Evolutionary conservation across 2,888 invertebrate species (phyloP).

Genomic region (Ochropacha duplaris): DNA sequence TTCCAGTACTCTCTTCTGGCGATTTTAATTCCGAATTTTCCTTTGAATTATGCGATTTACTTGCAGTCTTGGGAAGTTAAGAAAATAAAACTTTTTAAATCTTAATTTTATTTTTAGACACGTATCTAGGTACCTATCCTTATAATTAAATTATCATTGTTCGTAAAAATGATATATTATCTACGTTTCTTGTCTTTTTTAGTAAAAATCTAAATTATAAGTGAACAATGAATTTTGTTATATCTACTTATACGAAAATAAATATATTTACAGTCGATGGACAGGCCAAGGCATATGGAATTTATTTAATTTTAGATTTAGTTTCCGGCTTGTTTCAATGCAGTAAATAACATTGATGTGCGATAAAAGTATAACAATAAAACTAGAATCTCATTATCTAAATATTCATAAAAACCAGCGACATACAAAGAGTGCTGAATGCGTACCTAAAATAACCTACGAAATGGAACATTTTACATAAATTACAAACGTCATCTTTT

Average conservation of each 20-base stretch:
- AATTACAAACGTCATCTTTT: slow-evolving; percentile 29
- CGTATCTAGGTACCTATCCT: not conserved
- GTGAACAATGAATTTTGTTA: too few relatives aligned
- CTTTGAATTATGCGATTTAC: slow-evolving; percentile 59
- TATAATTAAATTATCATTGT: too few relatives aligned
- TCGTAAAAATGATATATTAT: too few relatives aligned
- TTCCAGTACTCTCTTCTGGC: slow-evolving; percentile 48
- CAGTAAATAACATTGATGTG: not conserved
- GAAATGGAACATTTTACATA: slow-evolving; percentile 29
- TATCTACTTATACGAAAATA: too few relatives aligned
- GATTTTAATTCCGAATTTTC: slow-evolving; percentile 61
- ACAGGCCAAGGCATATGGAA: too few relatives aligned
- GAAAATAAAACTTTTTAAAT: not conserved
- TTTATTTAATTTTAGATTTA: too few relatives aligned
- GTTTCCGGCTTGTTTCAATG: not conserved
- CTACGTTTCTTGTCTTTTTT: too few relatives aligned
- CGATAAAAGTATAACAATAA: not conserved
- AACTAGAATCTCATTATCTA: slow-evolving; percentile 13
- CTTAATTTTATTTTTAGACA: not conserved
- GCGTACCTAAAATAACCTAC: slow-evolving; percentile 26
- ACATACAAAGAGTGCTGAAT: slow-evolving; percentile 31
- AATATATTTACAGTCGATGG: too few relatives aligned
- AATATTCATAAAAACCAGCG: slow-evolving; percentile 27
- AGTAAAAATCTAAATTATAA: too few relatives aligned
- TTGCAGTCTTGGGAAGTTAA: slow-evolving; percentile 21